These are phyloP conservation scores for Picus viridis DNA, from an alignment of 2,797 vertebrate genomes.

Conservation along the genomic window DNA sequence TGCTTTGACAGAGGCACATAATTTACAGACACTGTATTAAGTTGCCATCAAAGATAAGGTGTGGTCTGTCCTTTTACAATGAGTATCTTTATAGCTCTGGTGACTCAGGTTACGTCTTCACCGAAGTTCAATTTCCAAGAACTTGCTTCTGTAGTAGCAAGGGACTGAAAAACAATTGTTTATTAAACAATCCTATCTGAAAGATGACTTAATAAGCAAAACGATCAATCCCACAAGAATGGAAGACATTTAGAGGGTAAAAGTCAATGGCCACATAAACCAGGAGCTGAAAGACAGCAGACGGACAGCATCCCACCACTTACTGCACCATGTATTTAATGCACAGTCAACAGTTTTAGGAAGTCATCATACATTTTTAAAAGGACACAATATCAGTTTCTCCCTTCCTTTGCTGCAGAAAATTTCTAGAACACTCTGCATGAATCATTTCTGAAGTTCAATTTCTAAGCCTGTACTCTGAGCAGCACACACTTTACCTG, in stretches of 20 bases:
- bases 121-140: background rate
- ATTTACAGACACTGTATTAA: background rate
- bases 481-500: background rate
- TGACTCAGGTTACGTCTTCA: conserved; percentile 3
- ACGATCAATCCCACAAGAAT: conserved; percentile 28
- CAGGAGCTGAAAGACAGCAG: background rate
- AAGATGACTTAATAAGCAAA: conserved; percentile 17
- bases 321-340: background rate
- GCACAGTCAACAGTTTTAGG: background rate
- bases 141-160: background rate
- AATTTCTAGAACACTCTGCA: background rate
- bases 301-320: background rate
- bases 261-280: background rate
- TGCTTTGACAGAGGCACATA: background rate
- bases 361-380: conserved; percentile 36
- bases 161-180: background rate
- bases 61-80: background rate
- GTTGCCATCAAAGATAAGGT: conserved; percentile 22
- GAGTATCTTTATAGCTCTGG: background rate
- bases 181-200: conserved; percentile 30
- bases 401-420: background rate
- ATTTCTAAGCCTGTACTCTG: background rate
- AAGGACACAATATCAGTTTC: background rate
- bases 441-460: background rate
- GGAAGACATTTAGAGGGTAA: conserved; percentile 13